Conservation (phyloP, 2,888 invertebrate species). For the Lampropteryx suffumata region DNA sequence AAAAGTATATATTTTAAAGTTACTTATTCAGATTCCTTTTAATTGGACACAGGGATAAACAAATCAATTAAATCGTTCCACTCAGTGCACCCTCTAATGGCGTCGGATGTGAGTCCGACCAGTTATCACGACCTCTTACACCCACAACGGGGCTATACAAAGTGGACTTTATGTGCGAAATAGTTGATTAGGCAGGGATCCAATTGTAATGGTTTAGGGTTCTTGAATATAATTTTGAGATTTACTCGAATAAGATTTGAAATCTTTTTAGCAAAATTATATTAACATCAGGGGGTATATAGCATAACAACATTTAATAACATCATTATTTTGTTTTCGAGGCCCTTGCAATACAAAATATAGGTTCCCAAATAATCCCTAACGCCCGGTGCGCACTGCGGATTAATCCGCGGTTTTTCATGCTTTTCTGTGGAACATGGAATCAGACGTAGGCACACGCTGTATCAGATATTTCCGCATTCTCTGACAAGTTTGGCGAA, state of each 20-base stretch:
- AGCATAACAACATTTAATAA: too few relatives aligned
- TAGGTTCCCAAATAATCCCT: too few relatives aligned
- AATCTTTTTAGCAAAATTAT: too few relatives aligned
- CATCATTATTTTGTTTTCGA: too few relatives aligned
- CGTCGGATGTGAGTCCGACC: constrained; percentile 49
- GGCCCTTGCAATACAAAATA: too few relatives aligned
- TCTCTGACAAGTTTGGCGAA: too few relatives aligned
- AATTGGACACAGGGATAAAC: constrained; percentile 67
- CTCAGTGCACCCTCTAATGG: constrained; percentile 60
- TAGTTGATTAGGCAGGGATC: constrained; percentile 22
- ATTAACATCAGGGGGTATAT: too few relatives aligned
- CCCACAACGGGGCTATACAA: constrained; percentile 5
- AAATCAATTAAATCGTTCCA: constrained; percentile 77
- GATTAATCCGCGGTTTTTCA: too few relatives aligned
- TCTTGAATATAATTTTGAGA: not conserved
- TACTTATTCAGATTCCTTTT: constrained; percentile 48
- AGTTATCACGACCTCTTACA: constrained; percentile 32
- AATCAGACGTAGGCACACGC: too few relatives aligned
- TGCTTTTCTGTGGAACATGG: too few relatives aligned
- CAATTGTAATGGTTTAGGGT: constrained; percentile 12
- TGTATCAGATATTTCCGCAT: too few relatives aligned
- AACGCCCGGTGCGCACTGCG: too few relatives aligned
- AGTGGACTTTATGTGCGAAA: constrained; percentile 7
- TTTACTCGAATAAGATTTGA: not conserved
- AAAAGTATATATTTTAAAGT: not conserved